phyloP scores from a whole-genome alignment of 1,140 invertebrate genomes.

The Olivierus martensii region DNA sequence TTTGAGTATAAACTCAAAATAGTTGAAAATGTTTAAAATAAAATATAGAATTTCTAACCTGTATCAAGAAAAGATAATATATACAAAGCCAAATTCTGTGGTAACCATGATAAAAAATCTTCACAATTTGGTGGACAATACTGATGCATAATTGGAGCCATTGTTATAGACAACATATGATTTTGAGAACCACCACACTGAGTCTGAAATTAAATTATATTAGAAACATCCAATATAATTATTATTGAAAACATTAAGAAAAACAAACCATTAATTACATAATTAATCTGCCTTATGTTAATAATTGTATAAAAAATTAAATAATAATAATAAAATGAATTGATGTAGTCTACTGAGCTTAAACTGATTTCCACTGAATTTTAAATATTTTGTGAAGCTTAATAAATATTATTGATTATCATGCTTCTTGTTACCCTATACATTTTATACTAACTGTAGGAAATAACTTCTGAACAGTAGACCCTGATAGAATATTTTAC shows the following conservation, averaged over 20 bases:
- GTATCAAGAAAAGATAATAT: slow-evolving; percentile 39
- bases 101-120: slow-evolving; percentile 36
- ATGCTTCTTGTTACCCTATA: no score
- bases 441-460: no score
- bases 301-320: neutral
- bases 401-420: no score
- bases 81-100: slow-evolving; percentile 29
- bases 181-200: slow-evolving; percentile 33
- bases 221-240: neutral
- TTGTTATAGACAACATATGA: slow-evolving; percentile 32
- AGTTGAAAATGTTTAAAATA: slow-evolving; percentile 10
- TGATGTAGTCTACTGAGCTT: neutral
- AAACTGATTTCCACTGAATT: no score
- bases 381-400: no score
- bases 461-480: no score
- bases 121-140: slow-evolving; percentile 36
- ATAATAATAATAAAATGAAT: neutral
- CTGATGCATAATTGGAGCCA: slow-evolving; percentile 31
- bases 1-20: no score
- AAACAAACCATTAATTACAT: neutral
- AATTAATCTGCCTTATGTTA: neutral
- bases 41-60: slow-evolving; percentile 24
- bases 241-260: neutral
- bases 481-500: neutral
- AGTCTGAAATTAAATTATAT: slow-evolving; percentile 21